Evolutionary conservation across 2,113 vertebrate genomes (phyloP).

Genomic region (Psophia crepitans): DNA sequence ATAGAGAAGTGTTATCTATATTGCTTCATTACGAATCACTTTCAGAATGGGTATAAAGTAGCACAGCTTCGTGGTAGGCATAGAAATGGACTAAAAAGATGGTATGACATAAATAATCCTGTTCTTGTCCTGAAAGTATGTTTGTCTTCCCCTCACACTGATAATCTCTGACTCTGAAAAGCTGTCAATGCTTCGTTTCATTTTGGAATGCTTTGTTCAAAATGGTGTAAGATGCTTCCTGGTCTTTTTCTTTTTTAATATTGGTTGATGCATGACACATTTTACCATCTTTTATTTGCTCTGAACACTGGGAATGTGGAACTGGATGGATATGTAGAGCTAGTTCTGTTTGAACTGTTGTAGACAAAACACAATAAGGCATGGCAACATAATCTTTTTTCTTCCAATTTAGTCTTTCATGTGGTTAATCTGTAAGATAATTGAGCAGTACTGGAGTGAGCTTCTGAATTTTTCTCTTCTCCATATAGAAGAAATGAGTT

Average conservation of each 20-base stretch:
- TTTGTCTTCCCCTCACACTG: background rate
- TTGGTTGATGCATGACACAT: background rate
- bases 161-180: background rate
- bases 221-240: background rate
- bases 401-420: background rate
- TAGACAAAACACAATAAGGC: background rate
- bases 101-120: background rate
- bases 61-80: background rate
- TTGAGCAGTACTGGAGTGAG: background rate
- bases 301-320: background rate
- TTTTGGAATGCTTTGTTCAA: constrained; percentile 5
- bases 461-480: background rate
- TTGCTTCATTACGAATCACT: background rate
- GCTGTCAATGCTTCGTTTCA: background rate
- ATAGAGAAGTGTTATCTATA: background rate
- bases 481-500: background rate
- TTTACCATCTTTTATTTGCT: background rate
- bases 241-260: background rate
- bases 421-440: background rate
- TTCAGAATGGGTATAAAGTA: background rate
- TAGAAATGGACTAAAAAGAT: background rate
- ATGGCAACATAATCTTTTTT: background rate
- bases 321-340: background rate
- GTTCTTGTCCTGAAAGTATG: background rate
- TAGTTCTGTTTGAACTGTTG: background rate